Evolutionary conservation across 2,113 vertebrate genomes (phyloP).

Genomic region (Meleagris gallopavo): DNA sequence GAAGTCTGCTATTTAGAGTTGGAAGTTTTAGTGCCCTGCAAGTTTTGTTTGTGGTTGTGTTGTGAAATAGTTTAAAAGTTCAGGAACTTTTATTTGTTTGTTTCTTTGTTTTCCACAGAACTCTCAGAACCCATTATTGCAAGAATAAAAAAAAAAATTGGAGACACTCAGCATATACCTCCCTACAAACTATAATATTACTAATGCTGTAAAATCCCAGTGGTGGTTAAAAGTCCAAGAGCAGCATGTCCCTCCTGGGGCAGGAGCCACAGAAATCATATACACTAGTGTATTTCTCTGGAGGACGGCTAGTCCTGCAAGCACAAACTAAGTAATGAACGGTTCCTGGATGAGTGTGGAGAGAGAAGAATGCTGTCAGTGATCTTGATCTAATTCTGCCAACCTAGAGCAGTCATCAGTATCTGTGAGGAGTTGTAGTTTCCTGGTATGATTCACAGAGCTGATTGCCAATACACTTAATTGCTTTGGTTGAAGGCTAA

Average conservation of each 20-base stretch:
- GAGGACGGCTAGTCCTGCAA: background rate
- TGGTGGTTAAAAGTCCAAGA: background rate
- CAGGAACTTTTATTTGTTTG: background rate
- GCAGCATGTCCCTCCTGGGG: background rate
- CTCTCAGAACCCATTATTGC: background rate
- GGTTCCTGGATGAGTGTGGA: background rate
- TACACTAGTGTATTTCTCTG: rapidly evolving
- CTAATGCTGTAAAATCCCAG: background rate
- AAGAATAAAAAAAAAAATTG: background rate
- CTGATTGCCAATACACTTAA: background rate
- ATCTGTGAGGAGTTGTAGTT: background rate
- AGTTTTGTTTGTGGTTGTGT: background rate
- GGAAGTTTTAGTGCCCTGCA: background rate
- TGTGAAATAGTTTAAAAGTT: background rate
- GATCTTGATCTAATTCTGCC: background rate
- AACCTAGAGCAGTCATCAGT: background rate
- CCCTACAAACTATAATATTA: background rate
- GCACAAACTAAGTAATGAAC: background rate
- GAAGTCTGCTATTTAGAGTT: background rate
- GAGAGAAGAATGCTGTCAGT: background rate
- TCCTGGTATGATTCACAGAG: background rate
- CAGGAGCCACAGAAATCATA: background rate
- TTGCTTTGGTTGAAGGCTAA: background rate
- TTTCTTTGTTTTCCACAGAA: background rate
- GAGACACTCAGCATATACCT: background rate